phyloP scores from a whole-genome alignment of 2,888 invertebrate genomes.

The Drosophila helvetica region DNA sequence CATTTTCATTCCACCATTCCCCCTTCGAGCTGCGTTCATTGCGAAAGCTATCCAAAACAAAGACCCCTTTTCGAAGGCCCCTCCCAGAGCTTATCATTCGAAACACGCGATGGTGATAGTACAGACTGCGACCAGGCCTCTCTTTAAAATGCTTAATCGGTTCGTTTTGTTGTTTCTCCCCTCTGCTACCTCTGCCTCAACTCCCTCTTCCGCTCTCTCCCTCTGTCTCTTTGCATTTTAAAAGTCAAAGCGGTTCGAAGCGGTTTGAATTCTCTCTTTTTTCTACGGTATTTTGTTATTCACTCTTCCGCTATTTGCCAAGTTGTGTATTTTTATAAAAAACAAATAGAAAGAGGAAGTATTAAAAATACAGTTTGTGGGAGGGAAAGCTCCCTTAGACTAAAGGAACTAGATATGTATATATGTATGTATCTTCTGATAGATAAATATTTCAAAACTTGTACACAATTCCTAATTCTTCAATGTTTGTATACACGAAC shows the following conservation, averaged over 20 bases:
- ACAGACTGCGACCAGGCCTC: slow-evolving; percentile 31
- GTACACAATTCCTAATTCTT: no score
- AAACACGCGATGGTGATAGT: slow-evolving; percentile 15
- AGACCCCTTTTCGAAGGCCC: not conserved
- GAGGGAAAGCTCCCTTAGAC: not conserved
- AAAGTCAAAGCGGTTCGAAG: slow-evolving; percentile 32
- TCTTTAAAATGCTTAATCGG: slow-evolving; percentile 19
- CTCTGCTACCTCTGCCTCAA: not conserved
- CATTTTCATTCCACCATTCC: not conserved
- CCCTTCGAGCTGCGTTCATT: slow-evolving; percentile 1
- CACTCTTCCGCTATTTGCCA: slow-evolving; percentile 13
- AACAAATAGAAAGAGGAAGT: not conserved
- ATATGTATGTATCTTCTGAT: no score
- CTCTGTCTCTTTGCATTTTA: slow-evolving; percentile 15
- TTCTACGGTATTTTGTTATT: slow-evolving; percentile 11
- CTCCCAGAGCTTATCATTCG: slow-evolving; percentile 19
- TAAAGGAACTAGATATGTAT: not conserved
- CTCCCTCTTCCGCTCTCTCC: slow-evolving; percentile 3
- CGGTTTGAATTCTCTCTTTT: slow-evolving; percentile 26
- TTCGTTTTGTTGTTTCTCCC: slow-evolving; percentile 20
- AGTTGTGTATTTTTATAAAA: not conserved
- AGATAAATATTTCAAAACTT: no score
- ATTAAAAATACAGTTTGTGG: not conserved
- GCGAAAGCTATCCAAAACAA: slow-evolving; percentile 20
- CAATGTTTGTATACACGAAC: slow-evolving; percentile 8